Conservation (phyloP, 2,113 vertebrate species). For the Prinia subflava region DNA sequence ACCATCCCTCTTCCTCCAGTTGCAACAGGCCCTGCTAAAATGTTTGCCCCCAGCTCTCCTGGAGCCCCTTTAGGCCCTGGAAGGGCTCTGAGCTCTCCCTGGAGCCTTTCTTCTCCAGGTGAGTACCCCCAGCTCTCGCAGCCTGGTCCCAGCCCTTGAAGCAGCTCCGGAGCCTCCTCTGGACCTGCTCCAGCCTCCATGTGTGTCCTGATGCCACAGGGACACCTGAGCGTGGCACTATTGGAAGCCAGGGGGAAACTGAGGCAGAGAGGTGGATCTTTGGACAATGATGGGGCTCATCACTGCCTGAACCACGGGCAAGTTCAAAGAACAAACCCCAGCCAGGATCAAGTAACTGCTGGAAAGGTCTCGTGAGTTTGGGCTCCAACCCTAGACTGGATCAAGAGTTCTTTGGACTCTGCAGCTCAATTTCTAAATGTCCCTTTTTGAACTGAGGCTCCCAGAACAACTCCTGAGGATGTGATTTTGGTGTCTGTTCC, state of each 20-base stretch:
- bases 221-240: accelerated
- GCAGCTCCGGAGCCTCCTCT: not conserved
- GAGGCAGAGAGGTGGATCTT: not conserved
- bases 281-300: not conserved
- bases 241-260: accelerated
- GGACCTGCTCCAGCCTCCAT: accelerated
- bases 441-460: not conserved
- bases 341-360: not conserved
- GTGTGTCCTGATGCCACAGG: not conserved
- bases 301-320: not conserved
- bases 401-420: not conserved
- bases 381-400: not conserved
- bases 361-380: not conserved
- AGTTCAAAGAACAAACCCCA: not conserved
- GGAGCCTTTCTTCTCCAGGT: not conserved
- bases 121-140: not conserved
- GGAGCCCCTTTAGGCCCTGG: accelerated
- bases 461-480: not conserved
- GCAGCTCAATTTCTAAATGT: not conserved
- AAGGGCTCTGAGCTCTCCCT: not conserved
- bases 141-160: not conserved
- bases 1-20: not conserved
- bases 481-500: not conserved
- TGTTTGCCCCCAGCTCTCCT: not conserved
- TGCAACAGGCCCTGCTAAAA: not conserved